Percentiles rank a stretch among this genome's conserved stretches.
phyloP scores from a whole-genome alignment of 1,140 invertebrate species.

The Lepidotrigona ventralis region DNA sequence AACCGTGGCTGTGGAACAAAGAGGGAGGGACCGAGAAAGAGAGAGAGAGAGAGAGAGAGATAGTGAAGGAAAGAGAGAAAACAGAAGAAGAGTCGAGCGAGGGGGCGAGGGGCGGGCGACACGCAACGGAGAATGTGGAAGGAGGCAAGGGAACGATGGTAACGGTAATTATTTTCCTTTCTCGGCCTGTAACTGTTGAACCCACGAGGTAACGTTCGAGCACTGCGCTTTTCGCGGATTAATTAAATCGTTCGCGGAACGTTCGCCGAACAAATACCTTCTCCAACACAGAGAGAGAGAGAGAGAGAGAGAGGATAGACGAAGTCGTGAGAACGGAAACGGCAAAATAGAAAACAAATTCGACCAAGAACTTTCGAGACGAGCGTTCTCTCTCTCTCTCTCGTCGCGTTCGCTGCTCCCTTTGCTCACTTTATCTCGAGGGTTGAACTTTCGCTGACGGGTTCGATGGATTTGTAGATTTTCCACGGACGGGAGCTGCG shows the following conservation, averaged over 20 bases:
- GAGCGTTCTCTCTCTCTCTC: neutral
- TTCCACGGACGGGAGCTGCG: too few species aligned
- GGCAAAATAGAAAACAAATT: slow-evolving; percentile 43
- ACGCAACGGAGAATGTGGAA: slow-evolving; percentile 30
- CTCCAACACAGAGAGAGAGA: neutral
- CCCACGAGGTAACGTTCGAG: slow-evolving; percentile 54
- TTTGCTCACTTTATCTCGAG: too few species aligned
- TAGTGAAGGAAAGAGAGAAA: neutral
- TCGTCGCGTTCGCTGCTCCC: neutral
- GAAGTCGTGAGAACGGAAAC: slow-evolving; percentile 12
- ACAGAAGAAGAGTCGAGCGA: neutral
- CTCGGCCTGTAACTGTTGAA: slow-evolving; percentile 55
- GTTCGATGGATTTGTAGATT: too few species aligned
- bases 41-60: neutral
- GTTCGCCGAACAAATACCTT: slow-evolving; percentile 64
- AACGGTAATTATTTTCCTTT: slow-evolving; percentile 71
- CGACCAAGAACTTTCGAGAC: slow-evolving; percentile 34
- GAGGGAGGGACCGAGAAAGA: neutral
- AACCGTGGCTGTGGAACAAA: slow-evolving; percentile 1
- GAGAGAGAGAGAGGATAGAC: neutral
- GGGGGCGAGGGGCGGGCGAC: neutral
- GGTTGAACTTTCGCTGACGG: neutral
- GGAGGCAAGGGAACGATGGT: slow-evolving; percentile 54
- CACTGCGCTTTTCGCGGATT: slow-evolving; percentile 69
- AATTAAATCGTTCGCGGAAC: slow-evolving; percentile 70